Conservation (phyloP, 2,113 vertebrate species). For the Pleuronectes platessa region DNA sequence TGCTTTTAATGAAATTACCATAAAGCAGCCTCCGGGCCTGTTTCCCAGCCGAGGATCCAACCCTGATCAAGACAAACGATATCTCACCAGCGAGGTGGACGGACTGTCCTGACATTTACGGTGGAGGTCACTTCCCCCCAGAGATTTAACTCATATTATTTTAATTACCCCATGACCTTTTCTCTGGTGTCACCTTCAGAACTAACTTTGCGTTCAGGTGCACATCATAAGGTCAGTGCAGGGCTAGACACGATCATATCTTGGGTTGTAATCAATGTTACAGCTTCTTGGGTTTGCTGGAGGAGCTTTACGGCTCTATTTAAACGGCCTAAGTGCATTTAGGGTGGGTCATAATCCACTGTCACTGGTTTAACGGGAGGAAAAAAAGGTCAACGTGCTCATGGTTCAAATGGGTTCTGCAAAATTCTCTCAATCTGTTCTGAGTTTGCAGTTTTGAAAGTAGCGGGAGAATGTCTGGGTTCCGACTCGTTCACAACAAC, state of each 20-base stretch:
- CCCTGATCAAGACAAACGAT: neutral
- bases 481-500: too few relatives aligned
- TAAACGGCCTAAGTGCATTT: too few relatives aligned
- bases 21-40: neutral
- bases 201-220: neutral
- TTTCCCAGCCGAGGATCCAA: neutral
- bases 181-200: neutral
- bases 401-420: too few relatives aligned
- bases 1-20: neutral
- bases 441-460: too few relatives aligned
- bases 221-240: neutral
- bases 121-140: neutral
- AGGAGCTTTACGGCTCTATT: neutral
- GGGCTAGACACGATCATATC: too few relatives aligned
- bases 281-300: neutral
- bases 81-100: neutral
- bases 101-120: neutral
- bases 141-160: neutral
- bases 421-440: too few relatives aligned
- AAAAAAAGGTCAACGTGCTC: too few relatives aligned
- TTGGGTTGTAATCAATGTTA: too few relatives aligned
- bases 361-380: too few relatives aligned
- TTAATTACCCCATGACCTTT: neutral
- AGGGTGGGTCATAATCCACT: too few relatives aligned
- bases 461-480: too few relatives aligned